Percentiles rank a stretch among this genome's conserved stretches.
Evolutionary conservation across 2,797 vertebrate species (phyloP).

Genomic region (Poeciliopsis paucimaculata): DNA sequence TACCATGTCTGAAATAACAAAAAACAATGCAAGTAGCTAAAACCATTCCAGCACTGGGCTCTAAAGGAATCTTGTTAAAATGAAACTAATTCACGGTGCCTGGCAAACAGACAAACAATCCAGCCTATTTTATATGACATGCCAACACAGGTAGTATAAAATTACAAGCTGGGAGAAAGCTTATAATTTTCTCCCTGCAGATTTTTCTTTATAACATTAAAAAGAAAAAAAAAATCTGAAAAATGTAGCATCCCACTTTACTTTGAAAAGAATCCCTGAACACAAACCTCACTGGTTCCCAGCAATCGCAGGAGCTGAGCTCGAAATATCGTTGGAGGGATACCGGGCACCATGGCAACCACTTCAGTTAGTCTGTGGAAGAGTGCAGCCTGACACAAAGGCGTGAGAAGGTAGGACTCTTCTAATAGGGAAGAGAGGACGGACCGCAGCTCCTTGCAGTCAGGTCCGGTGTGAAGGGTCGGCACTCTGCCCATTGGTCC

Average conservation of each 20-base stretch:
- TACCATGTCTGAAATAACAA: background rate
- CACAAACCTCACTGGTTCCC: slow-evolving; percentile 80
- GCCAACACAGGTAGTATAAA: background rate
- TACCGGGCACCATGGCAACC: slow-evolving; percentile 84
- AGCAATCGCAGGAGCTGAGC: slow-evolving; percentile 88
- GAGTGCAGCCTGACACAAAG: slow-evolving; percentile 83
- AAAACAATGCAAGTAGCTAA: background rate
- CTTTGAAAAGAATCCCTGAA: background rate
- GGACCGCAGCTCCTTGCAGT: slow-evolving; percentile 85
- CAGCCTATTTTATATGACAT: background rate
- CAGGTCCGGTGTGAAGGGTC: slow-evolving; percentile 74
- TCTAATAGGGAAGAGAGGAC: slow-evolving; percentile 85
- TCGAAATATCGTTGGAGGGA: slow-evolving; percentile 85
- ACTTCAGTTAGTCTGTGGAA: slow-evolving; percentile 84
- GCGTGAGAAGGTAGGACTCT: slow-evolving; percentile 85
- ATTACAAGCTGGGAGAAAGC: background rate
- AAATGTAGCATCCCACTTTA: background rate
- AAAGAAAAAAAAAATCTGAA: background rate
- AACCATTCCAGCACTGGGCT: background rate
- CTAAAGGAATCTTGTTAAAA: background rate
- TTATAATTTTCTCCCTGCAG: too few species aligned
- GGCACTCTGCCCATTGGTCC: slow-evolving; percentile 68
- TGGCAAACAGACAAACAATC: background rate
- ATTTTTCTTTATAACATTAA: background rate
- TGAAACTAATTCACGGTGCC: background rate